phyloP scores from a whole-genome alignment of 2,888 invertebrate species.

The Hydroisotoma schaefferi region DNA sequence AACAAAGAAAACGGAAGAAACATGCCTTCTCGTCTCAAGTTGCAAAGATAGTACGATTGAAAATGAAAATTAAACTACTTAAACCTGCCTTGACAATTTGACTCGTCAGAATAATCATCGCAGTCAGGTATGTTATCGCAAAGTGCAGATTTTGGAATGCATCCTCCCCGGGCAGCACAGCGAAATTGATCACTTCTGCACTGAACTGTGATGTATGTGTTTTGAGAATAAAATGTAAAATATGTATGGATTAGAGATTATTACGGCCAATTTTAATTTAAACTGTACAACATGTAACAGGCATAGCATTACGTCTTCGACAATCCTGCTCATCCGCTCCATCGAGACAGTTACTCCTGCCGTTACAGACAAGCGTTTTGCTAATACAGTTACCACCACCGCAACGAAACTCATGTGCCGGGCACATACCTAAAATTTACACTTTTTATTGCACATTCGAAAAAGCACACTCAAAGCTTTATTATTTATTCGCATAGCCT shows the following conservation, averaged over 20 bases:
- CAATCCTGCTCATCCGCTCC: conserved; percentile 50
- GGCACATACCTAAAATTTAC: conserved; percentile 39
- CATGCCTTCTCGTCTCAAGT: too few species aligned
- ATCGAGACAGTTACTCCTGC: conserved; percentile 50
- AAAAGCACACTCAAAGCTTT: not conserved
- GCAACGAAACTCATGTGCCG: conserved; percentile 47
- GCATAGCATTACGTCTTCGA: conserved; percentile 20
- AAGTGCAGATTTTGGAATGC: conserved; percentile 32
- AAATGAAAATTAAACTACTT: conserved; percentile 1
- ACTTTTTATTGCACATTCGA: conserved; percentile 34
- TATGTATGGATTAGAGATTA: too few species aligned
- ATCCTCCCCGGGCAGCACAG: conserved; percentile 51
- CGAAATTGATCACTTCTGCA: conserved; percentile 53
- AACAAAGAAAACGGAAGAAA: too few species aligned
- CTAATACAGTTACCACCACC: conserved; percentile 50
- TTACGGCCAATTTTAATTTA: too few species aligned
- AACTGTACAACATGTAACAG: not conserved
- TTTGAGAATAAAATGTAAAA: too few species aligned
- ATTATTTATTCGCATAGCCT: too few species aligned
- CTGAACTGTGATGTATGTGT: too few species aligned
- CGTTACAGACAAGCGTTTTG: conserved; percentile 49
- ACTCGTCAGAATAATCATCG: conserved; percentile 18
- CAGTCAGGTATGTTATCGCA: conserved; percentile 26
- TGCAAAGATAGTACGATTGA: too few species aligned
- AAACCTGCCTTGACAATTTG: conserved; percentile 28